A percentile compares a stretch with the other conserved stretches of the same genome.
These are phyloP conservation scores for Macroglossus sobrinus DNA, from an alignment of 2,113 vertebrate genomes.

Conservation along the genomic window DNA sequence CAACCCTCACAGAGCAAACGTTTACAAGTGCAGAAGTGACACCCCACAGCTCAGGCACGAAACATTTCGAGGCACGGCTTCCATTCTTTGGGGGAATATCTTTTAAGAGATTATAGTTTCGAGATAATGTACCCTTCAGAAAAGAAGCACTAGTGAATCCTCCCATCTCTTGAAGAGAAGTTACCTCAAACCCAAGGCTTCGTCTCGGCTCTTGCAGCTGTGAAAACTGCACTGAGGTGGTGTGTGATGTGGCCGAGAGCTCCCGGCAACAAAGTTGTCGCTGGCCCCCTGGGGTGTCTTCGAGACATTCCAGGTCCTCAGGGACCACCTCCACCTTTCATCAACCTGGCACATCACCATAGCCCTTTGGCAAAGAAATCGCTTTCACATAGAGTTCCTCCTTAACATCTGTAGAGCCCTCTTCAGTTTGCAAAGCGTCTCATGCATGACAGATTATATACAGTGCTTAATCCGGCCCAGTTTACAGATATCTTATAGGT, in stretches of 20 bases:
- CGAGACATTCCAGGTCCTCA: background rate
- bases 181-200: background rate
- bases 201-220: background rate
- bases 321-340: background rate
- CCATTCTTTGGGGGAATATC: background rate
- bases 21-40: rapidly evolving
- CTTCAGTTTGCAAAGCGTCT: background rate
- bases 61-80: background rate
- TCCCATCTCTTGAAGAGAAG: background rate
- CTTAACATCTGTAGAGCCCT: rapidly evolving
- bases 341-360: background rate
- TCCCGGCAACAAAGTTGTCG: background rate
- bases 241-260: background rate
- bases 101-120: background rate
- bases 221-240: background rate
- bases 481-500: rapidly evolving
- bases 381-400: background rate
- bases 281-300: background rate
- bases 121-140: background rate
- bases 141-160: background rate
- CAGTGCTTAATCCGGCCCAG: background rate
- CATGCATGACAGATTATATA: rapidly evolving
- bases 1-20: background rate
- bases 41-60: too few species aligned
- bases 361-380: background rate